phyloP scores from a whole-genome alignment of 2,113 vertebrate genomes.

The Hypanus sabinus region DNA sequence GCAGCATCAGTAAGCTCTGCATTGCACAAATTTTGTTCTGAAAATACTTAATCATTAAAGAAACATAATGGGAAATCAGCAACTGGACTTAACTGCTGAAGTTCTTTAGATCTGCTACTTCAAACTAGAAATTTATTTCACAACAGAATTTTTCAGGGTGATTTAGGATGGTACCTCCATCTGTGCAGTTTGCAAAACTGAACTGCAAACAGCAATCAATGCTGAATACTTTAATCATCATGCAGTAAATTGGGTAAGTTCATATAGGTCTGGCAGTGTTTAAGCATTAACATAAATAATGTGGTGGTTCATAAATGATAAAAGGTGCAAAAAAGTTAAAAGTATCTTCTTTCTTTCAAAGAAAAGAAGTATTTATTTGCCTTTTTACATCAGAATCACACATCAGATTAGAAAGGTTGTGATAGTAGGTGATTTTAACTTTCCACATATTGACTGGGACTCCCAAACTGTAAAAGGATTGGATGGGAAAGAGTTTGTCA shows the following conservation, averaged over 20 bases:
- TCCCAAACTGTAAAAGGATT: too few species aligned
- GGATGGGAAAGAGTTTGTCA: too few species aligned
- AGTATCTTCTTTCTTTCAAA: neutral
- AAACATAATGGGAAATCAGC: constrained; percentile 31
- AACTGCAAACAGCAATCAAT: constrained; percentile 24
- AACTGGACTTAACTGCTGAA: constrained; percentile 23
- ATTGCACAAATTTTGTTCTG: constrained; percentile 20
- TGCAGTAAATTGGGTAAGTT: constrained; percentile 26
- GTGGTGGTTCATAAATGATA: neutral
- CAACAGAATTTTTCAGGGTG: constrained; percentile 21
- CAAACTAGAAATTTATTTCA: constrained; percentile 31
- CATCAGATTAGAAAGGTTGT: too few species aligned
- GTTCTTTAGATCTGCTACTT: constrained; percentile 36
- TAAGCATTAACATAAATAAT: constrained; percentile 24
- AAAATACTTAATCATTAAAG: constrained; percentile 32
- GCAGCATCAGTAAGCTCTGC: neutral
- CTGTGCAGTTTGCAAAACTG: constrained; percentile 32
- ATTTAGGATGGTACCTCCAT: constrained; percentile 34
- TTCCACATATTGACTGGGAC: too few species aligned
- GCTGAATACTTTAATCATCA: constrained; percentile 31
- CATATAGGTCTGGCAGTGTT: neutral
- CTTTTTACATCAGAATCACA: neutral
- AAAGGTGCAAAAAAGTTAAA: constrained; percentile 18
- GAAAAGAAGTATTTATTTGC: neutral
- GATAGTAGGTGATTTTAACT: too few species aligned